phyloP scores from a whole-genome alignment of 2,113 vertebrate species.

The Tetrao urogallus region DNA sequence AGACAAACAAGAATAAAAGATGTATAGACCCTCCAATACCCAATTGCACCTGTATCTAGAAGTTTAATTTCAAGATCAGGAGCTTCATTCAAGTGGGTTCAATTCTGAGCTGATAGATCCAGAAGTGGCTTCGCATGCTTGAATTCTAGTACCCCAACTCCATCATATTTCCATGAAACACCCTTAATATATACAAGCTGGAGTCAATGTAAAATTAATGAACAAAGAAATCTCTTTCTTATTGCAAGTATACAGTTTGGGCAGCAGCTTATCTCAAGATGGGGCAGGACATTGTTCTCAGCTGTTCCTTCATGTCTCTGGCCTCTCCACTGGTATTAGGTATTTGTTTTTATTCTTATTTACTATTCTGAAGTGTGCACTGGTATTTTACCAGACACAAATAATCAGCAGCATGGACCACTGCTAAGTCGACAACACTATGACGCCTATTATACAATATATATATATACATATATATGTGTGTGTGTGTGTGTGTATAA shows the following conservation, averaged over 20 bases:
- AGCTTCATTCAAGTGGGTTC: accelerated
- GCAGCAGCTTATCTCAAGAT: background rate
- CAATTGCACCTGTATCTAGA: background rate
- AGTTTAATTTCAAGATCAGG: background rate
- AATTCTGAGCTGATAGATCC: background rate
- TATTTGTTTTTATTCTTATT: background rate
- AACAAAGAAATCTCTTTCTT: background rate
- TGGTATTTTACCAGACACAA: background rate
- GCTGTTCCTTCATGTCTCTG: background rate
- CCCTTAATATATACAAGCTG: background rate
- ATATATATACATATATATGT: background rate
- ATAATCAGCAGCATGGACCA: background rate
- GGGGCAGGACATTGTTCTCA: background rate
- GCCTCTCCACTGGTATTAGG: background rate
- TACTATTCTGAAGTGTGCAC: slow-evolving; percentile 10
- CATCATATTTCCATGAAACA: background rate
- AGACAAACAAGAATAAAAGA: background rate
- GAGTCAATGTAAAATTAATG: background rate
- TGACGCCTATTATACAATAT: background rate
- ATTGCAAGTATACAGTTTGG: background rate
- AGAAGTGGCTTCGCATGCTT: accelerated
- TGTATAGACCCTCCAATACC: background rate
- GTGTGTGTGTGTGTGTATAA: too few relatives aligned
- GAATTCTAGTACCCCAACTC: background rate
- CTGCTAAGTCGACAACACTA: background rate